Evolutionary conservation across 2,113 vertebrate genomes (phyloP), one percentile per base, ranked within the genome.

Genomic region (Zosterops lateralis): DNA sequence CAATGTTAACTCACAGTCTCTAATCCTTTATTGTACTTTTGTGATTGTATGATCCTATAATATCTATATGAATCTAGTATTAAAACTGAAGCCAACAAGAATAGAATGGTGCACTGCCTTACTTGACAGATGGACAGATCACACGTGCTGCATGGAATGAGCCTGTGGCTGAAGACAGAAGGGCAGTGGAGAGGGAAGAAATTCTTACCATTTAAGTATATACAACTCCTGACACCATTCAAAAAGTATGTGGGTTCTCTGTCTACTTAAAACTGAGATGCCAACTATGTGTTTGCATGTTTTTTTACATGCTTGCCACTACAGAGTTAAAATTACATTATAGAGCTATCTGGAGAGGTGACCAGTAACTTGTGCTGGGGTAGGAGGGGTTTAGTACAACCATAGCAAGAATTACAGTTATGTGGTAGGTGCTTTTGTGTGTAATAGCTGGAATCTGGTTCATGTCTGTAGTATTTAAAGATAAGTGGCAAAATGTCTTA

Each of bases 141-240:
- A 2, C 29, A 10, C 28, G 17, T 2, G 2, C 83, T 58, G 47
- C 34, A 7, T 13, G 54, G 32, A 54, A 47, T 0, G 0, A 51
- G 24, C 17, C 32, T 56, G 26, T 68, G 40, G 50, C 48, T 62
- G 71, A 82, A 84, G 66, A 36, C 42, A 66, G 32, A 50, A 57
- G 26, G 58, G 13, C 32, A 44, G 32, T 34, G 48, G 56, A 71
- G 54, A 72, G 62, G 24, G 36, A 76, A 61, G 31, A 51, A 71
- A 65, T 84, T 64, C 0, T 12, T 67, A 6, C 8, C 4, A 32
- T 53, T 85, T 32, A 60, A 73, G 17, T 80, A 12, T 29, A 21
- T 74, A 22, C 31, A 84, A 12, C 21, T 64, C 8, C 32, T 51
- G 79, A 28, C 29, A 14, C n/a, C 4, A 7, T 76, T 88, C 3